phyloP scores from a whole-genome alignment of 1,140 invertebrate genomes.

The Ridgeia piscesae region DNA sequence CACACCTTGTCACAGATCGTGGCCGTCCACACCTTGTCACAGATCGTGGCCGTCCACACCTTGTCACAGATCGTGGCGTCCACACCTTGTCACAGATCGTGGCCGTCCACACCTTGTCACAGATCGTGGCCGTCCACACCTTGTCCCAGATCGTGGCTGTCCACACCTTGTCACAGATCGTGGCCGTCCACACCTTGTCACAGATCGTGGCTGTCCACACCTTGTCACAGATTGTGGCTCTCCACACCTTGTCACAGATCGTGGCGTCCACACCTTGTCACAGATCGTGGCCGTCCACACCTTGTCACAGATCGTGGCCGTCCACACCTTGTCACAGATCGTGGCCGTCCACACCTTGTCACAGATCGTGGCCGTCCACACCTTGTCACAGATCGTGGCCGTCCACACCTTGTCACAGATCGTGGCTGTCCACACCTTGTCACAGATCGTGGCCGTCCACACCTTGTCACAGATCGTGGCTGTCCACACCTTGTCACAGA shows the following conservation, averaged over 20 bases:
- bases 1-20: background rate
- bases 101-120: too few relatives aligned
- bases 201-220: background rate
- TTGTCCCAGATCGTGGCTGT: background rate
- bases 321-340: background rate
- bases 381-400: background rate
- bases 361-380: background rate
- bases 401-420: too few relatives aligned
- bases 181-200: background rate
- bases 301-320: too few relatives aligned
- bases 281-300: background rate
- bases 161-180: too few relatives aligned
- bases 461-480: too few relatives aligned
- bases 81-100: background rate
- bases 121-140: background rate
- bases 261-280: background rate
- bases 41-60: background rate
- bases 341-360: too few relatives aligned
- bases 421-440: background rate
- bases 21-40: too few relatives aligned
- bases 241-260: background rate
- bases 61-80: background rate
- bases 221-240: too few relatives aligned
- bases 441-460: background rate
- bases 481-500: background rate